phyloP scores from a whole-genome alignment of 1,140 invertebrate genomes.

The Pogonomyrmex barbatus region DNA sequence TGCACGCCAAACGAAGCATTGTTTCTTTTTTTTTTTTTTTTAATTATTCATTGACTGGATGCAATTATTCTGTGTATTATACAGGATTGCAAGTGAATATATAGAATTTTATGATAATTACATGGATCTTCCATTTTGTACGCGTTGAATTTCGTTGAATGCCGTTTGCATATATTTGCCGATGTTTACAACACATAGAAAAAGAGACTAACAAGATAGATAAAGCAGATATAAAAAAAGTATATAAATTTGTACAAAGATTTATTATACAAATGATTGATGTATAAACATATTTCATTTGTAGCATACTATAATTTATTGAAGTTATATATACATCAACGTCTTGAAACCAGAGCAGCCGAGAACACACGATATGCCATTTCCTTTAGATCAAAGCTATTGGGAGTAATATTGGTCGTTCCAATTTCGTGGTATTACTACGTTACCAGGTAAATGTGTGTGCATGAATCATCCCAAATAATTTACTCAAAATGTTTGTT shows the following conservation, averaged over 20 bases:
- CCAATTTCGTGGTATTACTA: constrained; percentile 50
- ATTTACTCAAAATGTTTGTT: constrained; percentile 52
- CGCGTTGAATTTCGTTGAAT: not conserved
- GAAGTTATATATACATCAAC: constrained; percentile 36
- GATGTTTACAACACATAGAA: not conserved
- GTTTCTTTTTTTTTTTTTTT: not conserved
- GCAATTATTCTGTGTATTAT: not conserved
- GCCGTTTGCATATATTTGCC: not conserved
- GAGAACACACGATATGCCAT: constrained; percentile 46
- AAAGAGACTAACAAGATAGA: not conserved
- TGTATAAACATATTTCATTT: not conserved
- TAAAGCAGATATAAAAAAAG: not conserved
- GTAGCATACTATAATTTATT: constrained; percentile 22
- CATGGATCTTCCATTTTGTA: not conserved
- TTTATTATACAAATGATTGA: constrained; percentile 4
- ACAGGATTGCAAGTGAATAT: not conserved
- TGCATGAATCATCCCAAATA: constrained; percentile 35
- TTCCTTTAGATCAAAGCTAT: constrained; percentile 47
- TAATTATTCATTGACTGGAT: not conserved
- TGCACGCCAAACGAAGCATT: constrained; percentile 18
- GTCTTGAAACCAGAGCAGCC: constrained; percentile 36
- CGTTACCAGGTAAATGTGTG: constrained; percentile 28
- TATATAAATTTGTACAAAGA: not conserved
- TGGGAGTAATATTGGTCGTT: constrained; percentile 51
- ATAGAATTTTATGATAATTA: constrained; percentile 26